Base-by-base conservation (phyloP, 2,888 invertebrate genomes). In the Thymelicus acteon region DNA sequence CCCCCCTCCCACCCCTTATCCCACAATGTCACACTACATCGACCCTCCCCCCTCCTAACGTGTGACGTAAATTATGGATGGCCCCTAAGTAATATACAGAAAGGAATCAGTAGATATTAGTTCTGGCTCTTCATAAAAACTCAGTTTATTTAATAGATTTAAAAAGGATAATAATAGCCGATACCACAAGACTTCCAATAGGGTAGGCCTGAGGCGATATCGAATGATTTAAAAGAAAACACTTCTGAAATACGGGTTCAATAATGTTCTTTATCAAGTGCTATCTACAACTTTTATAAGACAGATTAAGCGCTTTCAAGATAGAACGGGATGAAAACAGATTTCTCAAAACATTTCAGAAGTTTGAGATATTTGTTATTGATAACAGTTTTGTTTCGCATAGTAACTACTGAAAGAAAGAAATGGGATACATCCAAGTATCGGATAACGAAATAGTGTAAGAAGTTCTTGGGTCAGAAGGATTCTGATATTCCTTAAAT, bases 281-380 rank as follows among this genome's bases (percentile, higher is more conserved):
- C 76, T 76, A 77, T 79, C 78, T 76, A 73, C 71, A 81, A 82
- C 78, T 82, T 82, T 80, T 82, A 84, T 84, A 81, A 79, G 81
- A 76, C 78, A 81, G 81, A 83, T 83, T 81, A 82, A 84, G 80
- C 79, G 79, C 76, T 73, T 65, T 71, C 13, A 37, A 72, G 75
- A 77, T 77, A 60, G 15, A 60, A 40, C 40, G 8, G 60, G 39
- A 15, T 39, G 12, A 19, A 40, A 40, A 40, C 8, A 40, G 39
- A 60, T 40, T 31, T 39, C 60, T 15, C 57, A 47, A 62, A 48
- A 47, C 67, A 44, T 44, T 68, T 69, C 44, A 19, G 39, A 66
- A 67, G 39, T 72, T 63, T 7, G 37, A 48, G 60, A 48, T 37
- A 63, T 62, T 58, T 72, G 67, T 67, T 72, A 72, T 72, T 62